A percentile compares a stretch with the other conserved stretches of the same genome.
Conservation (phyloP, 2,113 vertebrate species). For the Regulus satrapa region DNA sequence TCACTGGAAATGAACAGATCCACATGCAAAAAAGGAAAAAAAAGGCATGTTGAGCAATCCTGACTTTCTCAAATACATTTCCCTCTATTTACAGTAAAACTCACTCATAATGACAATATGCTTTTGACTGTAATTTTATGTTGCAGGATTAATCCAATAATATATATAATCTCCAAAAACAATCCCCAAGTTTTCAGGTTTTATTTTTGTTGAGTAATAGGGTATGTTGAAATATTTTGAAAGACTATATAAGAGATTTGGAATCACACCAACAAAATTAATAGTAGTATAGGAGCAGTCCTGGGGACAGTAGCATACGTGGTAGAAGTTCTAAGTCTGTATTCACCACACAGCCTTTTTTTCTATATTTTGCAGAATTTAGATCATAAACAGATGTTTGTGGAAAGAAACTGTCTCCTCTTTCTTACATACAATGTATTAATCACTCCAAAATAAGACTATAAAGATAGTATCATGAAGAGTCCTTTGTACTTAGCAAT, state of each 20-base stretch:
- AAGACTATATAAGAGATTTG: background rate
- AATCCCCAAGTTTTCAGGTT: background rate
- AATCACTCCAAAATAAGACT: constrained; percentile 57
- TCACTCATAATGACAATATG: background rate
- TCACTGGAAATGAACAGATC: background rate
- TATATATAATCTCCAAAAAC: background rate
- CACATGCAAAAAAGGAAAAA: background rate
- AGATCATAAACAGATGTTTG: constrained; percentile 67
- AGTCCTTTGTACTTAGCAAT: constrained; percentile 9
- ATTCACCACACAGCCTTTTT: constrained; percentile 1
- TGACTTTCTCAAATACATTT: background rate
- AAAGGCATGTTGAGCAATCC: background rate
- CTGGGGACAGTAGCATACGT: background rate
- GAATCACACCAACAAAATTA: background rate
- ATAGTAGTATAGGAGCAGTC: background rate
- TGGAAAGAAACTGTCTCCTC: constrained; percentile 3
- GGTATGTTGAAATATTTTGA: background rate
- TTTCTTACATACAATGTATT: constrained; percentile 38
- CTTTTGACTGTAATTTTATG: background rate
- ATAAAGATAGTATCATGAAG: constrained; percentile 33
- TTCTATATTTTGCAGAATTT: constrained; percentile 21
- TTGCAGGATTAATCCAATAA: background rate
- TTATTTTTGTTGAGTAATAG: background rate
- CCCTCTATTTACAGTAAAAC: background rate
- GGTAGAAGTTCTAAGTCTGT: constrained; percentile 5